Conservation (phyloP, 2,113 vertebrate genomes). For the Brachypodius melanocephalos region DNA sequence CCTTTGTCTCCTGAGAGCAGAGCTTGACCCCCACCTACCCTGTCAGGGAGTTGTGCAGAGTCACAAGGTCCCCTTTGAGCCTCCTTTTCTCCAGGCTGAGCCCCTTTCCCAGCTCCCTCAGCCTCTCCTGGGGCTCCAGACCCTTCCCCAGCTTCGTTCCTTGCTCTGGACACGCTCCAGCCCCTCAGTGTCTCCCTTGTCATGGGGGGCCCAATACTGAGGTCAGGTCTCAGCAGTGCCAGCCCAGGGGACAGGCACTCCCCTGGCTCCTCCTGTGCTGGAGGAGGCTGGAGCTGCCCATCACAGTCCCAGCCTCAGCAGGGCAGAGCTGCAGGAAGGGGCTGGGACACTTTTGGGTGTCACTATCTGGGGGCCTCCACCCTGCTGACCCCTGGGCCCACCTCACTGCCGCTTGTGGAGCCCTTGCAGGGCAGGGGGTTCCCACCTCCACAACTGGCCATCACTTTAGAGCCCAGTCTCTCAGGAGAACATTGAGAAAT, state of each 20-base stretch:
- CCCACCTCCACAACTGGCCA: rapidly evolving
- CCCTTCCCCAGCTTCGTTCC: rapidly evolving
- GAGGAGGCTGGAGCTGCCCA: rapidly evolving
- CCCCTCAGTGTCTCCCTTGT: not conserved
- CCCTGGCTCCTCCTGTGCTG: not conserved
- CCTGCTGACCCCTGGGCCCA: not conserved
- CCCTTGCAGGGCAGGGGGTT: rapidly evolving
- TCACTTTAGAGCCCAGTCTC: rapidly evolving
- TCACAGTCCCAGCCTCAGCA: rapidly evolving
- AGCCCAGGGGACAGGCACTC: not conserved
- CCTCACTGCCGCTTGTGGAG: rapidly evolving
- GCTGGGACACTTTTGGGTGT: not conserved
- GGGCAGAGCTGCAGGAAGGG: not conserved
- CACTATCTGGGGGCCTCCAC: rapidly evolving
- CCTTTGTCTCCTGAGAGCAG: not conserved
- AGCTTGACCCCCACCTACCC: rapidly evolving
- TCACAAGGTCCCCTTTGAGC: not conserved
- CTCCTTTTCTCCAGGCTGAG: not conserved
- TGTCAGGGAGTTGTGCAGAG: not conserved
- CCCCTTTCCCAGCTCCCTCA: not conserved
- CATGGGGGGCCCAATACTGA: not conserved
- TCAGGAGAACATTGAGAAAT: not conserved
- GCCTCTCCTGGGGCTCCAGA: rapidly evolving
- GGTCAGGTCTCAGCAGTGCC: not conserved
- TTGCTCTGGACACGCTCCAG: not conserved